Base-by-base conservation (phyloP, 2,888 invertebrate genomes). In the Cryptops parisi region DNA sequence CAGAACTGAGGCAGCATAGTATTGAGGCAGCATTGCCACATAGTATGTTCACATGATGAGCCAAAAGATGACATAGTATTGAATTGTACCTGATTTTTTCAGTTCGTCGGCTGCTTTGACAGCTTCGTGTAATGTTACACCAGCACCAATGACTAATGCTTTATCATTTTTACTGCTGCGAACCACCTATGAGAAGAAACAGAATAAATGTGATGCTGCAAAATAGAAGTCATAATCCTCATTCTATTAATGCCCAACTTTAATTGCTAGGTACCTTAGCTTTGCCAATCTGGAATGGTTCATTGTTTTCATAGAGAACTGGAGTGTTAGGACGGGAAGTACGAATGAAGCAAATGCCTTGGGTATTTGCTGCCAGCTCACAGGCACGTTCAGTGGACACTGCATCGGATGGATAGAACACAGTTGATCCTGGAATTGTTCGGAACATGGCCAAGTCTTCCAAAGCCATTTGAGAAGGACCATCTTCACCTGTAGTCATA, bases 381-480 rank as follows among this genome's bases (percentile, higher is more conserved):
- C 91, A 84, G 1, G 97, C 88, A 54, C 94, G 78, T 72, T 99
- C 98, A 25, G 84, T 78, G 39, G 89, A 82, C 6, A 98, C 97
- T 0, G 94, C 98, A 72, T 99, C 98, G 39, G 83, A 71, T 1
- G 80, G 80, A 63, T 80, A 80, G 67, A 81, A 79, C 17, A 81
- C 78, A 2, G 78, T 78, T 33, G 74, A 68, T n/a, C 72, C 72
- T 52, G 96, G 91, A 59, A 98, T 78, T 3, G 86, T 71, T 41
- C 97, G 78, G 80, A 99, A 98, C 77, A 98, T 77, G 1, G 93
- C 88, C 55, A 98, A 69, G 70, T 99, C 98, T 73, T 98, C 98
- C n/a, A 98, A 76, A 3, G 91, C 98, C 98, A 99, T 98, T 74
- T 99, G 98, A 54, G 90, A 90, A 19, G 98, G 97, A 0, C 97